Percentiles rank a stretch among this genome's conserved stretches.
These are phyloP conservation scores for Plagiodera versicolora DNA, from an alignment of 2,888 invertebrate genomes.

Conservation along the genomic window DNA sequence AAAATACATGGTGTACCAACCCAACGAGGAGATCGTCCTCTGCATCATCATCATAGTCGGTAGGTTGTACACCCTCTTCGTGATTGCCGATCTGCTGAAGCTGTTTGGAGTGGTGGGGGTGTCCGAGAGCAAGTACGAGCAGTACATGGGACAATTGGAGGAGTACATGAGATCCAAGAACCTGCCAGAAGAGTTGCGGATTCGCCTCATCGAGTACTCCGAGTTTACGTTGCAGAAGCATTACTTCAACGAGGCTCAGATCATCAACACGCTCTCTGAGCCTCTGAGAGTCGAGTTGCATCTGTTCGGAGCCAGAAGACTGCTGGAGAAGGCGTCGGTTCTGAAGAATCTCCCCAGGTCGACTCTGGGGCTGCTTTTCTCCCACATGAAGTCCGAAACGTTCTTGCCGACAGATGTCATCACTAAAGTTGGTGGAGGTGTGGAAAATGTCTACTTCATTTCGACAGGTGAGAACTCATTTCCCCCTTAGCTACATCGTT, in stretches of 20 bases:
- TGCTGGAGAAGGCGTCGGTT: conserved; percentile 55
- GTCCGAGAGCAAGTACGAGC: conserved; percentile 53
- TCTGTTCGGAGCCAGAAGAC: conserved; percentile 54
- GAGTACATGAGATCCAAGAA: conserved; percentile 60
- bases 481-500: conserved; percentile 44
- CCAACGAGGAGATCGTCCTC: conserved; percentile 34
- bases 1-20: conserved; percentile 22
- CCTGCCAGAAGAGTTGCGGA: conserved; percentile 54
- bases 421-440: conserved; percentile 49
- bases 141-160: conserved; percentile 56
- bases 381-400: conserved; percentile 20
- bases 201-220: conserved; percentile 57
- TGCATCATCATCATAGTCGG: conserved; percentile 38
- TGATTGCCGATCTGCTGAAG: conserved; percentile 39
- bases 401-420: conserved; percentile 50
- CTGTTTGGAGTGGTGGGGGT: conserved; percentile 42
- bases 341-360: conserved; percentile 53
- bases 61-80: conserved; percentile 38
- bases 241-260: conserved; percentile 58
- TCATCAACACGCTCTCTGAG: conserved; percentile 46
- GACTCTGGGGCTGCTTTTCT: conserved; percentile 41
- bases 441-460: conserved; percentile 58
- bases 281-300: conserved; percentile 53
- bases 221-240: conserved; percentile 58
- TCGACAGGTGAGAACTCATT: conserved; percentile 57